These are phyloP conservation scores for Mallateleia sp. DNA, from an alignment of 2,888 invertebrate species.

Conservation along the genomic window DNA sequence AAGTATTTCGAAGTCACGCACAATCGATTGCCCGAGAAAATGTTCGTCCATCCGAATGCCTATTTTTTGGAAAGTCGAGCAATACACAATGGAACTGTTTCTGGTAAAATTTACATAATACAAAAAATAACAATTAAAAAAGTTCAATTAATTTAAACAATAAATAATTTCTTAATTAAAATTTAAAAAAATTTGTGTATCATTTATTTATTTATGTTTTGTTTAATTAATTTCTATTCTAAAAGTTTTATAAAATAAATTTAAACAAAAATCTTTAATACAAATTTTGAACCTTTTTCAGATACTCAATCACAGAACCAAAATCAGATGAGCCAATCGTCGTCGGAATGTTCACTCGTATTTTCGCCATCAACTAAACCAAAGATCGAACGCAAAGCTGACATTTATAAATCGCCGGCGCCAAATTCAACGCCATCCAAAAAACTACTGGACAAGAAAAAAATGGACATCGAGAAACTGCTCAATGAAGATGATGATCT, in stretches of 20 bases:
- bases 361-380: constrained; percentile 31
- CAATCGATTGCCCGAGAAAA: constrained; percentile 91
- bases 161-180: no score
- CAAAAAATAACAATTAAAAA: no score
- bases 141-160: no score
- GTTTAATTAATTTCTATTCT: no score
- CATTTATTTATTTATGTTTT: no score
- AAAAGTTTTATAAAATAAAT: no score
- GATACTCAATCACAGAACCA: constrained; percentile 21
- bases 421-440: constrained; percentile 25
- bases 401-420: constrained; percentile 23
- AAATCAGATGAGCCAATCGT: no score
- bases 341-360: no score
- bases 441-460: constrained; percentile 71
- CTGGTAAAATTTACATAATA: constrained; percentile 32
- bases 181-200: no score
- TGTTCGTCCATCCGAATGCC: constrained; percentile 97
- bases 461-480: constrained; percentile 83
- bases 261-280: no score
- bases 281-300: constrained; percentile 13
- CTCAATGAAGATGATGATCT: constrained; percentile 84
- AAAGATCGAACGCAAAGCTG: constrained; percentile 30
- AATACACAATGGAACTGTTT: constrained; percentile 81
- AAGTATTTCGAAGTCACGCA: constrained; percentile 95
- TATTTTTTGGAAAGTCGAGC: constrained; percentile 93